Base-by-base conservation (phyloP, 1,140 invertebrate species). In the Drosophila ogumai region DNA sequence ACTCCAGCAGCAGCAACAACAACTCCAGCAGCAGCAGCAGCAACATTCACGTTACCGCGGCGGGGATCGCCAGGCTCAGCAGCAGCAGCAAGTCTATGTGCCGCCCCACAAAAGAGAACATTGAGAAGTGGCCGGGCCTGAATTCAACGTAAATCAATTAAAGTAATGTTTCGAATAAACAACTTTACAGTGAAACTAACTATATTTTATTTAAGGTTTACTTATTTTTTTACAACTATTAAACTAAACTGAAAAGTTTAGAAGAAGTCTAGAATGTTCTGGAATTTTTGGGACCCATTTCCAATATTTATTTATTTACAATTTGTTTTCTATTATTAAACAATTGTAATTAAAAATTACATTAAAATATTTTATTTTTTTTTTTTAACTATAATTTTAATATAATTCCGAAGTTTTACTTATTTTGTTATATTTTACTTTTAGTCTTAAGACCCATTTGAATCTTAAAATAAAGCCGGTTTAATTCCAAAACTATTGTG, bases 61-160 rank as follows among this genome's bases (percentile, higher is more conserved):
- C 40, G 52, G 52, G 1, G 92, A 93, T 55, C 92, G 92, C 28
- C 92, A 88, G 25, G 52, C 49, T 17, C 67, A 77, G 31, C 82
- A 88, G n/a, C 81, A 85, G 32, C 84, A 88, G 34, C 85, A 92
- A 65, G 90, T 93, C 47, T 93, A 93, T 68, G 88, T 93, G 22
- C 93, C 93, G 64, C 93, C 93, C 7, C 92, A 92, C 49, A 93
- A 93, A 49, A 57, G 93, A 40, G 86, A 92, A n/a, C 75, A 88
- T 68, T 84, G 52, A 72, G 34, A 38, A n/a, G 34, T 6, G 17
- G 6, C 17, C 50, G 44, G 41, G 44, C 22, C 25, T 40, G 50
- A 55, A 56, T 75, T 65, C 50, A 65, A 65, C 54, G 28, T 66
- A 72, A 79, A 75, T 60, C 68, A 82, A 88, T 82, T 88, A 9